A percentile compares a stretch with the other conserved stretches of the same genome.
phyloP scores from a whole-genome alignment of 2,113 vertebrate species.

The Embiotoca jacksoni region DNA sequence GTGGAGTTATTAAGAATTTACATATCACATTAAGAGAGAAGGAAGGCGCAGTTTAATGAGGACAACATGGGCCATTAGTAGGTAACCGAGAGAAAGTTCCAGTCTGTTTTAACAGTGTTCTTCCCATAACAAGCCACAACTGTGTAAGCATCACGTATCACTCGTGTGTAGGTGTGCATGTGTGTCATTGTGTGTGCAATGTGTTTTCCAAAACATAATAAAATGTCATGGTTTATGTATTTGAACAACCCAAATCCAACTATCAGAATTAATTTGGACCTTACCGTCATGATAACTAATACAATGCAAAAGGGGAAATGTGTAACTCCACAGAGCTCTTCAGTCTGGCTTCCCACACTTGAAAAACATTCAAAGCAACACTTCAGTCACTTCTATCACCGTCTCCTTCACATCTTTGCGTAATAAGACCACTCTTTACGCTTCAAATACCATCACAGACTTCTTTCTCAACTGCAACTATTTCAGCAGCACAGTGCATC shows the following conservation, averaged over 20 bases:
- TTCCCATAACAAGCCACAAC: not conserved
- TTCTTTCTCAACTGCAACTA: constrained; percentile 7
- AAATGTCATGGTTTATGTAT: not conserved
- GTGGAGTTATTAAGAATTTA: constrained; percentile 20
- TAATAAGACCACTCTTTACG: not conserved
- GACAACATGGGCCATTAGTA: not conserved
- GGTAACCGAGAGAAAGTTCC: not conserved
- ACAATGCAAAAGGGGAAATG: not conserved
- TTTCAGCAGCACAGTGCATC: constrained; percentile 14
- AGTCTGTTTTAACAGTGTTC: not conserved
- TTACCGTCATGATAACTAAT: not conserved
- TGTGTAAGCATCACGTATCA: not conserved
- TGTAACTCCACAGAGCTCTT: not conserved
- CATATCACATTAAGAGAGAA: not conserved
- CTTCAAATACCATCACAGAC: constrained; percentile 4
- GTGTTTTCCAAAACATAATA: not conserved
- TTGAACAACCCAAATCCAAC: not conserved
- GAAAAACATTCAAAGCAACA: not conserved
- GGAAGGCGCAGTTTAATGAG: not conserved
- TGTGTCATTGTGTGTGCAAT: not conserved
- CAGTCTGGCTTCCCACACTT: not conserved
- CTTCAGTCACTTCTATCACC: not conserved
- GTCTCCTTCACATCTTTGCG: not conserved
- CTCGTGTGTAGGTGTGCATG: not conserved
- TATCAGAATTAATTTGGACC: not conserved